Conservation (phyloP, 2,888 invertebrate genomes). For the Antheraea assamensis region DNA sequence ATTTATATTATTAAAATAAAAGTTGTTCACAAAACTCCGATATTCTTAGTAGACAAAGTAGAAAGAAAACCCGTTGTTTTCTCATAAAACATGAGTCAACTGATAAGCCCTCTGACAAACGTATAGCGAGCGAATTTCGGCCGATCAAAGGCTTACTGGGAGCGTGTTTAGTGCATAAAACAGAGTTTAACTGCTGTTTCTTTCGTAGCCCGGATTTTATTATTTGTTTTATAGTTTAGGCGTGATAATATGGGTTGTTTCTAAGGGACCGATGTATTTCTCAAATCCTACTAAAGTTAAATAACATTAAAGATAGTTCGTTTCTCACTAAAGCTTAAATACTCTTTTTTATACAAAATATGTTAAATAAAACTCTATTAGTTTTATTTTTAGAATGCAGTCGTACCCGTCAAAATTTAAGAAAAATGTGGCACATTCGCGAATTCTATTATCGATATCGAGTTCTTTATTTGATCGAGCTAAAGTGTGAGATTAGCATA, state of each 20-base stretch:
- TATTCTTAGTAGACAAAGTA: not conserved
- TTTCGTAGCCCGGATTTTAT: conserved; percentile 3
- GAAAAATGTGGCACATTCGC: not conserved
- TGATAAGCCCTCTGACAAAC: not conserved
- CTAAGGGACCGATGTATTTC: not conserved
- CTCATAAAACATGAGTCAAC: not conserved
- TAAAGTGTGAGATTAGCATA: too few species aligned
- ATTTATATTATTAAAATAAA: too few species aligned
- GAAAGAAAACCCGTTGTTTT: not conserved
- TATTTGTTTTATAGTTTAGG: conserved; percentile 9
- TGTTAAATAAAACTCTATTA: not conserved
- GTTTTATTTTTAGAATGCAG: not conserved
- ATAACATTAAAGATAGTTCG: not conserved
- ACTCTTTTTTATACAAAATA: not conserved
- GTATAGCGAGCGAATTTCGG: not conserved
- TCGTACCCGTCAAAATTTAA: not conserved
- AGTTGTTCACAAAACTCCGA: not conserved
- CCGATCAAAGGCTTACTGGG: not conserved
- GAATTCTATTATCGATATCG: too few species aligned
- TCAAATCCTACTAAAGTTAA: not conserved
- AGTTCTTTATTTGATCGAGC: too few species aligned
- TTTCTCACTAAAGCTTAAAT: not conserved
- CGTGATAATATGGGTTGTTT: not conserved
- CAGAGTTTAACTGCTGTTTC: not conserved
- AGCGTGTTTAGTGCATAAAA: conserved; percentile 8